These are phyloP conservation scores for Malurus elegans DNA, from an alignment of 2,113 vertebrate genomes.

Conservation along the genomic window DNA sequence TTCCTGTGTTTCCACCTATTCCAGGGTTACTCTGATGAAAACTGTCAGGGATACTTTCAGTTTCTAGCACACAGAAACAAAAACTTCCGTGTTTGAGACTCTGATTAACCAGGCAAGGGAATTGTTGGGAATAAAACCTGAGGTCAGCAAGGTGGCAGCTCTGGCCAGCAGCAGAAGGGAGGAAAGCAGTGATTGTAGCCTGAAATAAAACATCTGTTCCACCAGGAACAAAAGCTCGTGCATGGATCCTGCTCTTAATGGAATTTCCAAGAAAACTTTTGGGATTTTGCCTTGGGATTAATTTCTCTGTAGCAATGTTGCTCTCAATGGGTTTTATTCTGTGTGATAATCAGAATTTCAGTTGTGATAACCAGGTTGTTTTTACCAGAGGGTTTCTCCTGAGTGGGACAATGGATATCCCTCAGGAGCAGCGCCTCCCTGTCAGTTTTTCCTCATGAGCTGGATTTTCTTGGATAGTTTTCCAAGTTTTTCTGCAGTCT, in stretches of 20 bases:
- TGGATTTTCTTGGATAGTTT: not conserved
- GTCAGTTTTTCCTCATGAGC: not conserved
- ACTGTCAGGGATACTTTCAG: not conserved
- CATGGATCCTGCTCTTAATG: not conserved
- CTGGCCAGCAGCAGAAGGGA: not conserved
- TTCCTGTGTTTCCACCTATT: not conserved
- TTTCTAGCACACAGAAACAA: not conserved
- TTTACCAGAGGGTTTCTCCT: not conserved
- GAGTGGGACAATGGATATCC: not conserved
- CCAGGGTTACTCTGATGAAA: not conserved
- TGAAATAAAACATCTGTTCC: not conserved
- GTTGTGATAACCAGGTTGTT: fast-evolving
- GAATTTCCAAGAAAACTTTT: fast-evolving
- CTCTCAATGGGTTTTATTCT: not conserved
- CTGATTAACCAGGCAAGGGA: not conserved
- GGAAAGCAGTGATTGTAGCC: not conserved
- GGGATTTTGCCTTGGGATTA: not conserved
- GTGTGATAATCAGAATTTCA: not conserved
- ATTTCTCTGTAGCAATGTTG: not conserved
- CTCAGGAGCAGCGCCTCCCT: not conserved
- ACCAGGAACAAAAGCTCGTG: not conserved
- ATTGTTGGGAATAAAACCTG: not conserved
- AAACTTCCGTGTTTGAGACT: not conserved
- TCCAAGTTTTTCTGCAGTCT: not conserved
- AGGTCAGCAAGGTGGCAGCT: not conserved